These are phyloP conservation scores for Lucifuga dentata DNA, from an alignment of 2,113 vertebrate genomes.

Conservation along the genomic window DNA sequence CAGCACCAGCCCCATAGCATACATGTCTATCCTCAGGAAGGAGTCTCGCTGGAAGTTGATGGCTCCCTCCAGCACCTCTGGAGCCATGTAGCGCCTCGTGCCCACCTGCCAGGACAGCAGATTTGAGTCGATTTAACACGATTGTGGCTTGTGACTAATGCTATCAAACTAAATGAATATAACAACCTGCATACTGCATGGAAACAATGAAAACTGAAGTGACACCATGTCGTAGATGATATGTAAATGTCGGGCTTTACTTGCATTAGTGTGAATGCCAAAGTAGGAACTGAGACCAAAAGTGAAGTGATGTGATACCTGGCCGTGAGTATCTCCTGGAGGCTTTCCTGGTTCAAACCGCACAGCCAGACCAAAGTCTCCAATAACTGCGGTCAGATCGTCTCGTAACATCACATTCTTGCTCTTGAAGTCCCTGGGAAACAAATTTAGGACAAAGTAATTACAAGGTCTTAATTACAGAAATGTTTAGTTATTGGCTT, in stretches of 20 bases:
- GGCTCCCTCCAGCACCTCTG: slow-evolving; percentile 97
- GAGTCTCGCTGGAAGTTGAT: slow-evolving; percentile 99
- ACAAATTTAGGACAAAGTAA: slow-evolving; percentile 1
- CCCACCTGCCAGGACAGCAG: slow-evolving; percentile 86
- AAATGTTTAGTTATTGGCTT: slow-evolving; percentile 10
- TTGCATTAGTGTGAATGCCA: not conserved
- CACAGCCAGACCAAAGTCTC: slow-evolving; percentile 96
- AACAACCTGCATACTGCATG: no score
- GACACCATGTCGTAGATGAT: no score
- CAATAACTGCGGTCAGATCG: slow-evolving; percentile 93
- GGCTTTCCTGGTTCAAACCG: slow-evolving; percentile 98
- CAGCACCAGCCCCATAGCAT: slow-evolving; percentile 95
- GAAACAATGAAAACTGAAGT: no score
- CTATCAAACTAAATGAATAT: not conserved
- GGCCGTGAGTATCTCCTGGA: slow-evolving; percentile 96
- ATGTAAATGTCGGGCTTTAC: no score
- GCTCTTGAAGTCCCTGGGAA: slow-evolving; percentile 97
- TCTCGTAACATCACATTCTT: slow-evolving; percentile 97
- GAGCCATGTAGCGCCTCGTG: slow-evolving; percentile 97
- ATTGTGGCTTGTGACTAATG: not conserved
- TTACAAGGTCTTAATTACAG: slow-evolving; percentile 1
- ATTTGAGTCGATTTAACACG: not conserved
- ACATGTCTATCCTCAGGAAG: slow-evolving; percentile 98
- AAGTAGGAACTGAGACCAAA: not conserved
- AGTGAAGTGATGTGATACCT: slow-evolving; percentile 81